These are phyloP conservation scores for Amblyraja radiata DNA, from an alignment of 2,797 vertebrate genomes.

Conservation along the genomic window DNA sequence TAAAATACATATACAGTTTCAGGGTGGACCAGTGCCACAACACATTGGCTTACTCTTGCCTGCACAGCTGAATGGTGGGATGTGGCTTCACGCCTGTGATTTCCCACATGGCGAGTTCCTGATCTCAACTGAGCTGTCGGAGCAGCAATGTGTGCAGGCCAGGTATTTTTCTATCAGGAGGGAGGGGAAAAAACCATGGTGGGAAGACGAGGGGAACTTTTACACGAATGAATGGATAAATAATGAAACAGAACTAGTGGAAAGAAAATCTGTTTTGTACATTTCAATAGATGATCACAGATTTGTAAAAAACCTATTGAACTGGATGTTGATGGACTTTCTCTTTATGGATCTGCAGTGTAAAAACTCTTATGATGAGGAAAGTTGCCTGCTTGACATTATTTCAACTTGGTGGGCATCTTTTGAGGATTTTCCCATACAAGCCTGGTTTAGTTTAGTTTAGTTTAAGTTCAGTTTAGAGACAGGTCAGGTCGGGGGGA, in stretches of 20 bases:
- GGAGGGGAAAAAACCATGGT: conserved; percentile 35
- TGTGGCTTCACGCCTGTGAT: conserved; percentile 38
- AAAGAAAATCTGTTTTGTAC: conserved; percentile 6
- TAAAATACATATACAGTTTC: conserved; percentile 30
- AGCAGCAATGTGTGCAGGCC: conserved; percentile 35
- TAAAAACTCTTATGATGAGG: background rate
- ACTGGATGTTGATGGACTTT: background rate
- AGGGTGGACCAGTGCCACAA: conserved; percentile 38
- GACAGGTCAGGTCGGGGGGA: too few species aligned
- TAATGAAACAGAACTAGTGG: background rate
- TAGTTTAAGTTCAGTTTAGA: too few species aligned
- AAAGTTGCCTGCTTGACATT: background rate
- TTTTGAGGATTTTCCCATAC: background rate
- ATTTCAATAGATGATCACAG: background rate
- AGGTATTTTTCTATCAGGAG: conserved; percentile 25
- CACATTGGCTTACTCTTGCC: conserved; percentile 37
- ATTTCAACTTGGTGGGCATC: background rate
- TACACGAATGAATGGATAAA: background rate
- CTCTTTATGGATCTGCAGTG: background rate
- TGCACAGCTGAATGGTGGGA: conserved; percentile 37
- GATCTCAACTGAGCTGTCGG: conserved; percentile 38
- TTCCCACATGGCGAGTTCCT: conserved; percentile 38
- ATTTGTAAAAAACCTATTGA: background rate
- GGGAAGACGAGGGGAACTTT: conserved; percentile 11
- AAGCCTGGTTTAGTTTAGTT: background rate